phyloP scores from a whole-genome alignment of 2,888 invertebrate species.

The Craniophora ligustri region DNA sequence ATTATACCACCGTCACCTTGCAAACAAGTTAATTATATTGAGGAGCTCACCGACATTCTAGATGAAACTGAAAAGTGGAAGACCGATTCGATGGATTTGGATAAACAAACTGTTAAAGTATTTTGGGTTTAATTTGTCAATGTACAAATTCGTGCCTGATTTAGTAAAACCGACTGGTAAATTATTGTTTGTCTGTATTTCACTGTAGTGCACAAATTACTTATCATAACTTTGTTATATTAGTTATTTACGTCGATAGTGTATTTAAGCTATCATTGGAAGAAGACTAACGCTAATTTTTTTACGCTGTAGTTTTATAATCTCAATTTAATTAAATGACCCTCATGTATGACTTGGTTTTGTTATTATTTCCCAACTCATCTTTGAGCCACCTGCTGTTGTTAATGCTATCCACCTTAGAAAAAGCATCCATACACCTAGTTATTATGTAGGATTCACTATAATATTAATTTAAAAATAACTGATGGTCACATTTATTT shows the following conservation, averaged over 20 bases:
- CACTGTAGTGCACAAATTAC: slow-evolving; percentile 39
- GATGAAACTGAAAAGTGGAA: slow-evolving; percentile 77
- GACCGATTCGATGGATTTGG: slow-evolving; percentile 69
- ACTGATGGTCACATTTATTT: too few relatives aligned
- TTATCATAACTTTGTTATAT: slow-evolving; percentile 20
- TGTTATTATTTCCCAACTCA: neutral
- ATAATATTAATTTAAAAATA: too few relatives aligned
- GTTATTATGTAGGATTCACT: too few relatives aligned
- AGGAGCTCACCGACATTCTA: slow-evolving; percentile 68
- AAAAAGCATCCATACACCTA: too few relatives aligned
- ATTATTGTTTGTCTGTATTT: slow-evolving; percentile 53
- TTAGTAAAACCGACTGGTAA: slow-evolving; percentile 45
- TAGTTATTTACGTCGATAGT: slow-evolving; percentile 31
- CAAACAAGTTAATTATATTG: slow-evolving; percentile 77
- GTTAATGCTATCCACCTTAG: slow-evolving; percentile 1
- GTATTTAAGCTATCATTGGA: slow-evolving; percentile 51
- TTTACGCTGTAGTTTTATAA: slow-evolving; percentile 44
- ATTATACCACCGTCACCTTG: slow-evolving; percentile 84
- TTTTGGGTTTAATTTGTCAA: slow-evolving; percentile 79
- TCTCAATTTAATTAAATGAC: slow-evolving; percentile 43
- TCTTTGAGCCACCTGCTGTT: neutral
- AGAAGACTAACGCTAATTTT: slow-evolving; percentile 47
- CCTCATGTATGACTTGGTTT: slow-evolving; percentile 13
- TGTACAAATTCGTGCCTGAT: slow-evolving; percentile 65
- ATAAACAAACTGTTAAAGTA: slow-evolving; percentile 81